Evolutionary conservation across 1,140 invertebrate species (phyloP).

Genomic region (Fopius arisanus): DNA sequence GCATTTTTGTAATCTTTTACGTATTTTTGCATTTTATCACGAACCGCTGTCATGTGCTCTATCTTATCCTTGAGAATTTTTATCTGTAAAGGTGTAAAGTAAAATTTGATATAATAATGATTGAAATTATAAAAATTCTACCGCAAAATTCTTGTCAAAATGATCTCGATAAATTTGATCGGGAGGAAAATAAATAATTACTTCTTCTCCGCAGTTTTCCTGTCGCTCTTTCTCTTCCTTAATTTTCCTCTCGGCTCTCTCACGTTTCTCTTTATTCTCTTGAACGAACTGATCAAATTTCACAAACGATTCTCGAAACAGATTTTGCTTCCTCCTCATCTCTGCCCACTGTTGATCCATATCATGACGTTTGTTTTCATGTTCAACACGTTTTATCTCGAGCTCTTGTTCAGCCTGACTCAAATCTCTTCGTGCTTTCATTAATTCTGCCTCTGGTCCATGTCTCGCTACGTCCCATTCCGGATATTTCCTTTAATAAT

Average conservation of each 20-base stretch:
- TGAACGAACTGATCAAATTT: conserved; percentile 69
- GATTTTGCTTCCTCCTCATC: conserved; percentile 60
- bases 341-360: conserved; percentile 67
- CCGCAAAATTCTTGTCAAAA: no score
- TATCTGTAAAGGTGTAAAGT: conserved; percentile 37
- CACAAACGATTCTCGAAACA: conserved; percentile 66
- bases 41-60: conserved; percentile 59
- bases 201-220: conserved; percentile 40
- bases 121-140: no score
- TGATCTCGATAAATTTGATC: no score
- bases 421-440: conserved; percentile 63
- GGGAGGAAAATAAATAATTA: conserved; percentile 26
- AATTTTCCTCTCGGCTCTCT: conserved; percentile 66
- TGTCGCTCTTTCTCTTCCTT: conserved; percentile 61
- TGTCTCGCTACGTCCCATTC: conserved; percentile 67
- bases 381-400: conserved; percentile 56
- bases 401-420: conserved; percentile 62
- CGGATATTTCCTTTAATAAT: conserved; percentile 63
- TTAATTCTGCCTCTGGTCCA: conserved; percentile 63
- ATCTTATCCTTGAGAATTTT: conserved; percentile 52
- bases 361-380: conserved; percentile 48
- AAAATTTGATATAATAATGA: background rate
- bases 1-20: conserved; percentile 67
- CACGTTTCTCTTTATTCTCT: conserved; percentile 68
- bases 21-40: conserved; percentile 64